phyloP scores from a whole-genome alignment of 2,888 invertebrate species.

The Meliscaeva auricollis region DNA sequence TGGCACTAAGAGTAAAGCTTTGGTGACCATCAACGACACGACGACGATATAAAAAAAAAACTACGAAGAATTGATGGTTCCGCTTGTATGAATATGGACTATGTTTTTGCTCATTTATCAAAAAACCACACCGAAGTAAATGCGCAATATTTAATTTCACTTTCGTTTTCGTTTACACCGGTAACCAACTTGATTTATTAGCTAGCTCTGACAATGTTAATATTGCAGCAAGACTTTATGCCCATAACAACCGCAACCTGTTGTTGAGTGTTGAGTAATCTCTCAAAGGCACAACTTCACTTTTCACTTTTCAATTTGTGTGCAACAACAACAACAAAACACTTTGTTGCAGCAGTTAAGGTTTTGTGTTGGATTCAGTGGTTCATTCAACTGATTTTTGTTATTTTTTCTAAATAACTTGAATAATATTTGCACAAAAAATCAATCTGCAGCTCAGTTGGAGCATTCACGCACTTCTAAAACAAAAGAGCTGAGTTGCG shows the following conservation, averaged over 20 bases:
- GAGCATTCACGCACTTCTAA: constrained; percentile 23
- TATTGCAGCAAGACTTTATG: constrained; percentile 33
- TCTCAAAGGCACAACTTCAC: constrained; percentile 41
- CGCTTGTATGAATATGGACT: constrained; percentile 64
- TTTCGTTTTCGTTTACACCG: constrained; percentile 74
- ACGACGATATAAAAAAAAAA: neutral
- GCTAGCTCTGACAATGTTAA: constrained; percentile 22
- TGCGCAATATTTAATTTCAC: constrained; percentile 76
- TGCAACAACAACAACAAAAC: constrained; percentile 16
- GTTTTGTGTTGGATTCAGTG: neutral
- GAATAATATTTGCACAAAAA: constrained; percentile 8
- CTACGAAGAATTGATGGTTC: constrained; percentile 34
- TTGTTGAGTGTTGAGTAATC: constrained; percentile 63
- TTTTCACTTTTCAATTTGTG: constrained; percentile 70
- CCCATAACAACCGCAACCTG: constrained; percentile 36
- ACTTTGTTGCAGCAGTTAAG: neutral
- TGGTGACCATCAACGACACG: constrained; percentile 10
- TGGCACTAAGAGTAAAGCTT: constrained; percentile 53
- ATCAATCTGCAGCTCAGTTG: neutral
- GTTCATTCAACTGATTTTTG: constrained; percentile 22
- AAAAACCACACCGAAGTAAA: constrained; percentile 36
- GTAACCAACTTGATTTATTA: constrained; percentile 38
- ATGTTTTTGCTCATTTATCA: constrained; percentile 10
- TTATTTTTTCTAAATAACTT: neutral
- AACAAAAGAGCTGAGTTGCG: constrained; percentile 64